These are phyloP conservation scores for Mamestra brassicae DNA, from an alignment of 2,888 invertebrate species.

Conservation along the genomic window DNA sequence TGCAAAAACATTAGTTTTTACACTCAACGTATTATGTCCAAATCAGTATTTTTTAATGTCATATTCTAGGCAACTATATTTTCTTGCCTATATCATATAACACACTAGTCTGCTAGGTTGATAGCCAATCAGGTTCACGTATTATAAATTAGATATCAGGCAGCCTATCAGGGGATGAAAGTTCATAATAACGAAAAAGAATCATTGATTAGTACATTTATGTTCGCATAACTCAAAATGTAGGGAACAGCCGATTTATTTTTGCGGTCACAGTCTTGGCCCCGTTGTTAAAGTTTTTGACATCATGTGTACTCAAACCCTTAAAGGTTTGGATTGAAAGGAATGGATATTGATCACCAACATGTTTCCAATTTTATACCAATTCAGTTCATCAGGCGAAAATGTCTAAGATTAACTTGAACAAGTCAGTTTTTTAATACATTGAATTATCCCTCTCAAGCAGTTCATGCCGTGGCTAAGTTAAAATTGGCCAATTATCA, in stretches of 20 bases:
- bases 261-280: no score
- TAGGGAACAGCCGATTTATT: no score
- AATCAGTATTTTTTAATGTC: conserved; percentile 52
- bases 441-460: not conserved
- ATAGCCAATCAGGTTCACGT: not conserved
- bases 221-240: no score
- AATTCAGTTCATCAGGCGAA: not conserved
- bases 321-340: not conserved
- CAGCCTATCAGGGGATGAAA: no score
- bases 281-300: no score
- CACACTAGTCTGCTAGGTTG: conserved; percentile 1
- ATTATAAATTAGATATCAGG: not conserved
- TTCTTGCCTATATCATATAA: conserved; percentile 10
- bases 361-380: not conserved
- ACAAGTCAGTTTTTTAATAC: not conserved
- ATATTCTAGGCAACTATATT: conserved; percentile 35
- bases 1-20: conserved; percentile 17
- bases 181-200: no score
- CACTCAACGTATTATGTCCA: conserved; percentile 20
- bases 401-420: not conserved
- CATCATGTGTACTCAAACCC: no score
- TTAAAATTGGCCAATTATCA: not conserved
- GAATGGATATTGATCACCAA: not conserved
- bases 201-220: no score
- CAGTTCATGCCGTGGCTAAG: not conserved